A percentile compares a stretch with the other conserved stretches of the same genome.
Conservation (phyloP, 2,113 vertebrate genomes). For the Benitochromis conjunctus region DNA sequence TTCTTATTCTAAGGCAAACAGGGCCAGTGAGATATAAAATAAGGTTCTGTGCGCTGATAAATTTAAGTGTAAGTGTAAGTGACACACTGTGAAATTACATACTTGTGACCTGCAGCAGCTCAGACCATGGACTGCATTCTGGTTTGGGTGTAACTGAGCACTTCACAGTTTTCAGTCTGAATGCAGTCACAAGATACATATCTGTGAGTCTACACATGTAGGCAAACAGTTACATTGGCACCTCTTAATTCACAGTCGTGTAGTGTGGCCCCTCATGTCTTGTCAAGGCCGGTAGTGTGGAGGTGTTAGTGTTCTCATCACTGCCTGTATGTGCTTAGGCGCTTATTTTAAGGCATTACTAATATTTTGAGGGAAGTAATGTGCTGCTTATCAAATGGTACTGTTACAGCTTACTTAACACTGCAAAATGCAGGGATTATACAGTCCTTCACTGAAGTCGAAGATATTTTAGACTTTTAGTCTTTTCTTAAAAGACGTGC, state of each 20-base stretch:
- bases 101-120: neutral
- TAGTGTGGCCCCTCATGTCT: neutral
- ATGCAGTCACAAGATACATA: constrained; percentile 35
- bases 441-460: neutral
- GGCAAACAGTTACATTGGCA: constrained; percentile 4
- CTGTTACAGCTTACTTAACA: neutral
- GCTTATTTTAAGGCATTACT: constrained; percentile 19
- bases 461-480: neutral
- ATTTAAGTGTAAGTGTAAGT: neutral
- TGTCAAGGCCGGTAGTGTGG: neutral
- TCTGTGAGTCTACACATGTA: constrained; percentile 2
- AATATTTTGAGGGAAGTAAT: neutral
- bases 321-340: neutral
- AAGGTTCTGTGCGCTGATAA: neutral
- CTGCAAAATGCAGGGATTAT: neutral
- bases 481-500: neutral
- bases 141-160: constrained; percentile 39
- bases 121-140: neutral
- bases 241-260: constrained; percentile 16
- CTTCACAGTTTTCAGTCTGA: constrained; percentile 45
- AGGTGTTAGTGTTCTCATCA: constrained; percentile 32
- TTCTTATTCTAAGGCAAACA: neutral
- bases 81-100: constrained; percentile 15
- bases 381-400: neutral
- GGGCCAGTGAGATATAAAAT: neutral